Evolutionary conservation across 2,888 invertebrate genomes (phyloP), one percentile per base, ranked within the genome.

Genomic region (Macrophya annulata): DNA sequence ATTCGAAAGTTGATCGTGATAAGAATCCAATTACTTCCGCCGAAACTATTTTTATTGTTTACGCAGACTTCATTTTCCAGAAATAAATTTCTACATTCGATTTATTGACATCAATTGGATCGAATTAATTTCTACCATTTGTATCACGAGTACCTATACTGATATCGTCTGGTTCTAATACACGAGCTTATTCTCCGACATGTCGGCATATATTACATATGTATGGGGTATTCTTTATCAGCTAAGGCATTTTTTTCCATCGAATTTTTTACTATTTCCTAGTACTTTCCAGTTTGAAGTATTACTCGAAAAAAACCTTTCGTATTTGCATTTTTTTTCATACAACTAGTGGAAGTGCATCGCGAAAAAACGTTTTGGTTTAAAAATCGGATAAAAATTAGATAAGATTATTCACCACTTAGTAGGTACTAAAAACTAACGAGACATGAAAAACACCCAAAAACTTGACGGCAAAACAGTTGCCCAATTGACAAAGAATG

Each of bases 61-160:
- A 68, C 25, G 37, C 31, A 68, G 17, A 17, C 25, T 31, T 8
- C 1, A 37, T 68, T 68, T 17, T 5, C 31, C 17, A 15, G 37
- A 68, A 68, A 68, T 37, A 68, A 37, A 68, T 12, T 37, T 68
- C 68, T 31, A 15, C 12, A 37, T 37, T 25, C 10, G 37, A 68
- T 68, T 68, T 5, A 37, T 68, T 68, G 68, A 68, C 68, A 68
- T 17, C 37, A 68, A 68, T 68, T 68, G 31, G 68, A 37, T 68
- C 25, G 68, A 68, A 68, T 68, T 37, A 15, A 37, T 37, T 68
- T 68, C 37, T 10, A 17, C 55, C 5, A 55, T 55, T 31, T 31
- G 3, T 31, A 62, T 68, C 68, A 68, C 37, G 37, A 68, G 12
- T 37, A 37, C 8, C 68, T 25, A 68, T 37, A 37, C 31, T 25